Conservation (phyloP, 1,140 invertebrate genomes). For the Pinna nobilis region DNA sequence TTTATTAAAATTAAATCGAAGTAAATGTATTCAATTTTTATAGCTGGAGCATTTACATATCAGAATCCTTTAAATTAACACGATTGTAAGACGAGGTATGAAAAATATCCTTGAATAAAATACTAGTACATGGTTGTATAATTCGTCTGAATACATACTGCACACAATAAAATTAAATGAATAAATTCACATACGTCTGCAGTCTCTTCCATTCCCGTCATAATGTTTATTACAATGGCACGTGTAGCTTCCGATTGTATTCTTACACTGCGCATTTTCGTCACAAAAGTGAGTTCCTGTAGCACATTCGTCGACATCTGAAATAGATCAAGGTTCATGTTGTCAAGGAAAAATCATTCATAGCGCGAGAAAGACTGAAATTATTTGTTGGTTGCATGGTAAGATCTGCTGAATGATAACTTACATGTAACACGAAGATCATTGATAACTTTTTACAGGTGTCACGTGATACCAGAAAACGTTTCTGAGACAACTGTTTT, state of each 20-base stretch:
- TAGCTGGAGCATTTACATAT: no score
- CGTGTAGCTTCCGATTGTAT: background rate
- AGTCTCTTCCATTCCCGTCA: background rate
- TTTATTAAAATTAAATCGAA: no score
- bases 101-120: no score
- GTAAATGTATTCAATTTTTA: no score
- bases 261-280: background rate
- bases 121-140: no score
- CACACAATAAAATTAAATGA: no score
- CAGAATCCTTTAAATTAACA: no score
- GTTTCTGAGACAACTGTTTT: background rate
- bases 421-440: background rate
- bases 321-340: background rate
- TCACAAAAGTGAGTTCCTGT: background rate
- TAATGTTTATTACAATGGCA: background rate
- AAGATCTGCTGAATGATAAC: background rate
- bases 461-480: background rate
- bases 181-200: background rate
- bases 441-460: background rate
- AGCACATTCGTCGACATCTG: slow-evolving; percentile 1
- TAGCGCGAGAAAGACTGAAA: background rate
- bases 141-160: no score
- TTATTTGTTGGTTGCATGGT: background rate
- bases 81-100: no score
- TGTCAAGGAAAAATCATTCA: background rate